A percentile compares a stretch with the other conserved stretches of the same genome.
Evolutionary conservation across 2,797 vertebrate genomes (phyloP).

Genomic region (Sebastes cheni): DNA sequence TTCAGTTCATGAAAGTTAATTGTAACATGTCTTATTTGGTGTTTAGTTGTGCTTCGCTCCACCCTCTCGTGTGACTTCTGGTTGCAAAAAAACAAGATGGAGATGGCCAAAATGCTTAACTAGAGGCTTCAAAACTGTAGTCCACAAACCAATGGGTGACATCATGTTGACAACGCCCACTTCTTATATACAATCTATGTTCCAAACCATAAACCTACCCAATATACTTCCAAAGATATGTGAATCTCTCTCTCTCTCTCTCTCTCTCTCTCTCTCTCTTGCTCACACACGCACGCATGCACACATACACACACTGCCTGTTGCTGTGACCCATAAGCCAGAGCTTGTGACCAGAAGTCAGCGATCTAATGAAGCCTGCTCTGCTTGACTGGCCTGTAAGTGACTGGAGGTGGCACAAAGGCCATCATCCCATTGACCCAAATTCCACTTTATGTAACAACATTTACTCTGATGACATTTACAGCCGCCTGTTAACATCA

Average conservation of each 20-base stretch:
- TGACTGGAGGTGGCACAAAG: slow-evolving; percentile 30
- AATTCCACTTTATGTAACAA: slow-evolving; percentile 47
- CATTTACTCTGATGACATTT: slow-evolving; percentile 43
- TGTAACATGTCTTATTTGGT: too few species aligned
- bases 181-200: background rate
- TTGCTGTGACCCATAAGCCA: slow-evolving; percentile 47
- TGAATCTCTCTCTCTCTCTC: background rate
- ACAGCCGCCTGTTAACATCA: slow-evolving; percentile 39
- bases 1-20: too few species aligned
- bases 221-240: background rate
- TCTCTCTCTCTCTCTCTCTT: background rate
- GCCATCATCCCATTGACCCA: slow-evolving; percentile 39
- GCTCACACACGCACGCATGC: slow-evolving; percentile 8
- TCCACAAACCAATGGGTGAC: background rate
- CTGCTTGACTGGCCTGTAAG: slow-evolving; percentile 34
- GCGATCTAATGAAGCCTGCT: slow-evolving; percentile 64
- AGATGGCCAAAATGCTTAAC: background rate
- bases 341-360: slow-evolving; percentile 55
- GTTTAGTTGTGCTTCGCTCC: background rate
- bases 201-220: background rate
- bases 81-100: background rate
- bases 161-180: background rate
- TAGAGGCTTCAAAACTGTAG: background rate
- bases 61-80: background rate
- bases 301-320: slow-evolving; percentile 9